Evolutionary conservation across 2,888 invertebrate species (phyloP), one percentile per base, ranked within the genome.

Genomic region (Drosophila siamana): DNA sequence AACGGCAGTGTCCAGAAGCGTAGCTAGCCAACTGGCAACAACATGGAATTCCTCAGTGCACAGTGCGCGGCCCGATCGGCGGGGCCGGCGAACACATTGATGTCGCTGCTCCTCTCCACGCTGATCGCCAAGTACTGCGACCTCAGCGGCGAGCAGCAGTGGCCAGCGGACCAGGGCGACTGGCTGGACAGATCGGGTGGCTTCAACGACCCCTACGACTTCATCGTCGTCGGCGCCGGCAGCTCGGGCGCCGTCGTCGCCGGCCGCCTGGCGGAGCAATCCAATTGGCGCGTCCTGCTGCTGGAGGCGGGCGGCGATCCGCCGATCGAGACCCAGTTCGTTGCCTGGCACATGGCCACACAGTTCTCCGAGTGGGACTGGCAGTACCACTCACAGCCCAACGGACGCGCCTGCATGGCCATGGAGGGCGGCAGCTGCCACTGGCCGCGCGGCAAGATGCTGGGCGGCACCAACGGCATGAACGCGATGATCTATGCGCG

Each of bases 281-380:
- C 94, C 1, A 93, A 94, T 36, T 97, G 97, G 96, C 95, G 94
- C 66, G 94, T 96, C 0, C 92, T 97, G 16, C 93, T 97, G 16
- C 91, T 97, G 60, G 97, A 97, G 92, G 96, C 96, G 41, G 97
- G 97, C 47, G 95, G 95, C 0, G 95, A 96, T 90, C 92, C 92
- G 90, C 94, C 71, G 92, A 94, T 92, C n/a, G 92, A 92, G 70
- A 89, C 90, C 8, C 89, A 92, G 89, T 89, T 91, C 48, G 92
- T 92, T 11, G 92, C 88, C 51, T 92, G 91, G 91, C 91, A 90
- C 50, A 90, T 91, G 79, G 78, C 90, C 7, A 89, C 91, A 9
- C 92, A 91, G 73, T 91, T 92, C 80, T 91, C 91, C 8, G 59
- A 88, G 0, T 91, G 90, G 90, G 92, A 92, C 28, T 92, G 92